Evolutionary conservation across 2,888 invertebrate species (phyloP), one percentile per base, ranked within the genome.

Genomic region (Polydesmus complanatus): DNA sequence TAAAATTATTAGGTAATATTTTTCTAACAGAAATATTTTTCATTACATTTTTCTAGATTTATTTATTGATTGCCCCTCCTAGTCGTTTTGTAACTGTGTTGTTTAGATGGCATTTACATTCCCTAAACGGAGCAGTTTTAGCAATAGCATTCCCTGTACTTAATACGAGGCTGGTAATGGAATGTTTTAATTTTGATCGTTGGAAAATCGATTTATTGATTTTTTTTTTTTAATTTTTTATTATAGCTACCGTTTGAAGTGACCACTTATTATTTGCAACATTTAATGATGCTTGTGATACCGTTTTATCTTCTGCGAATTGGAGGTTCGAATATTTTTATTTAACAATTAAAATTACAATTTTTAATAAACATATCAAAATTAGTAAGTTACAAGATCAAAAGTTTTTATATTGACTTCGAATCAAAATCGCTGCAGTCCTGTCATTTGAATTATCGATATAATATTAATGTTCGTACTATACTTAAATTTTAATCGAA

Each of bases 101-200:
- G 64, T 95, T 93, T 78, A 82, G 95, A 70, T 82, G 95, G 72
- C 93, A 94, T 74, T 80, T 95, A 75, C 91, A 93, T 77, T 85
- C 90, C 73, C 79, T 95, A 70, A 92, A 94, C 77, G 96, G 96
- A 66, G 93, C 95, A 60, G 79, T 94, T 62, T 79, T 96, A 70
- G 96, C 96, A 63, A 85, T 91, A 72, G 71, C 92, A 64, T 94
- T 96, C 76, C 95, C 96, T 63, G 94, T 96, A 77, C 86, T 92
- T 61, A 94, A 94, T 73, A 91, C 94, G 59, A 81, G 94, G 73
- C 81, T 85, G 73, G 91, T 91, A 79, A 80, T 80, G 77, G 63
- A n/a, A n/a, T n/a, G n/a, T n/a, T n/a, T n/a, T n/a, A n/a, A n/a
- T n/a, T n/a, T 52, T 52, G 14, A 52, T 18, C 19, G 21, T 52